Evolutionary conservation across 2,888 invertebrate genomes (phyloP), one percentile per base, ranked within the genome.

Genomic region (Leptothorax acervorum): DNA sequence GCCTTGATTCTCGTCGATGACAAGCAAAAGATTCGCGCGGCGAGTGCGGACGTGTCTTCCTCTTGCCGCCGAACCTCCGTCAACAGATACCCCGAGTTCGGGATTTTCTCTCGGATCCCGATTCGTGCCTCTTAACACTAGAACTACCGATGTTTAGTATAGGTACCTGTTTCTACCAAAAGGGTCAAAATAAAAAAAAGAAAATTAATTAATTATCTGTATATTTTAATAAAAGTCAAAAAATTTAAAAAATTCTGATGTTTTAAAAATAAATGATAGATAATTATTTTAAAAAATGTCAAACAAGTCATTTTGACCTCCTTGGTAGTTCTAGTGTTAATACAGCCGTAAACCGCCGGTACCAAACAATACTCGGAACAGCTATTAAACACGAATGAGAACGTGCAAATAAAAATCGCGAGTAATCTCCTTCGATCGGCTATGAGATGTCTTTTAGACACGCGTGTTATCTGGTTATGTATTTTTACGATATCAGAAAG

Each of bases 341-440:
- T 35, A 35, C 35, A 35, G 51, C 35, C 28, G 48, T 65, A 78
- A 87, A 84, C 82, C 85, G 15, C 82, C 85, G 15, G 51, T 84
- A 60, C 85, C 85, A 84, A 88, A 88, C 84, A 85, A 85, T 83
- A 74, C 85, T 53, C 53, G 85, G 39, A 76, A 79, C 70, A 76
- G 76, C 85, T 88, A 88, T 89, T 91, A 89, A 91, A 90, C 91
- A 88, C 83, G 81, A 42, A 66, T 65, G 3, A 45, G 65, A 66
- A 15, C 1, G 79, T 15, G 55, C 79, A 87, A 85, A 87, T 83
- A 84, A 89, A 84, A 65, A 76, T 70, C 51, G 70, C 75, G 39
- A 53, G 66, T 62, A 71, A 84, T 88, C 84, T 70, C 51, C 68
- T 66, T 57, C 79, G 71, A 55, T 66, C 53, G 60, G 63, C 11